Evolutionary conservation across 2,797 vertebrate genomes (phyloP).

Genomic region (Lacerta viridis): DNA sequence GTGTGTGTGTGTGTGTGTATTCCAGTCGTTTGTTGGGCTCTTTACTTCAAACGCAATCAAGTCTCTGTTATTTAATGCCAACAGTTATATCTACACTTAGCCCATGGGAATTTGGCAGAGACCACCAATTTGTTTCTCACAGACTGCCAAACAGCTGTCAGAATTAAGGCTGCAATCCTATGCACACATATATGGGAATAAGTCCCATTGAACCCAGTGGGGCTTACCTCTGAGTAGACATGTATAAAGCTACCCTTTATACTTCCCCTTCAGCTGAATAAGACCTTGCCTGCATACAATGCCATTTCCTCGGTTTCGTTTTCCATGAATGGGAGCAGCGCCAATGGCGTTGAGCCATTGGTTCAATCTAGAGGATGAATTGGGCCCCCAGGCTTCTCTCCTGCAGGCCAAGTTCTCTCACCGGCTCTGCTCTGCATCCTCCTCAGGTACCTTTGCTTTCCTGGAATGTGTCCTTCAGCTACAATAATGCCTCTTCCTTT

Average conservation of each 20-base stretch:
- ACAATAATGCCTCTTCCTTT: too few relatives aligned
- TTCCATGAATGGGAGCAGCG: not conserved
- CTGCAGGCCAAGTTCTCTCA: too few relatives aligned
- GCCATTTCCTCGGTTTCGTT: conserved; percentile 26
- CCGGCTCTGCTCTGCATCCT: too few relatives aligned
- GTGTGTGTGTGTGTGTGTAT: not conserved
- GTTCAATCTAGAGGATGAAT: not conserved
- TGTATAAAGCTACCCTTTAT: not conserved
- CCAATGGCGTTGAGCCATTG: not conserved
- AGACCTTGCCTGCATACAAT: rapidly evolving
- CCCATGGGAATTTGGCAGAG: not conserved
- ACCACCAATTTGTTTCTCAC: conserved; percentile 13
- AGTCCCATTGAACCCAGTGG: not conserved
- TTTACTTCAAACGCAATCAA: not conserved
- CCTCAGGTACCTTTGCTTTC: too few relatives aligned
- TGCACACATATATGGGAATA: not conserved
- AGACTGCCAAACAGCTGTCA: conserved; percentile 34
- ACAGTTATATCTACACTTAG: not conserved
- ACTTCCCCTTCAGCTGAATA: conserved; percentile 1
- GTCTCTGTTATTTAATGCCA: conserved; percentile 21
- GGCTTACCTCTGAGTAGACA: not conserved
- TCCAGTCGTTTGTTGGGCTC: not conserved
- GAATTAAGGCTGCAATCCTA: conserved; percentile 24
- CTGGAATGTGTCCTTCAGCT: too few relatives aligned
- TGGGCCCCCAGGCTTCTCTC: too few relatives aligned